Conservation (phyloP, 2,888 invertebrate genomes). For the Tenthredo mesomela region DNA sequence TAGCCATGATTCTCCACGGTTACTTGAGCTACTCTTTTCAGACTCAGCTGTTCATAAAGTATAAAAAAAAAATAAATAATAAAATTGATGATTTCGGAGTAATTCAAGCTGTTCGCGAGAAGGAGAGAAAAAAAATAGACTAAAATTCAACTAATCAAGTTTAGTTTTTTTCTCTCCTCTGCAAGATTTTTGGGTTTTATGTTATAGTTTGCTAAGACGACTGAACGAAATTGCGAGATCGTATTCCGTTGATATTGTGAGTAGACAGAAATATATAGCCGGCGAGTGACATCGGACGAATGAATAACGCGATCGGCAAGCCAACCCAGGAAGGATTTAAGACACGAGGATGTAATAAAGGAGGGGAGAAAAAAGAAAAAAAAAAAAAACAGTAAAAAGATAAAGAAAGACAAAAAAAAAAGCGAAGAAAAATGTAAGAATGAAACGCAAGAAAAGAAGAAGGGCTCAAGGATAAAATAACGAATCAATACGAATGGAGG, state of each 20-base stretch:
- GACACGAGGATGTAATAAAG: not conserved
- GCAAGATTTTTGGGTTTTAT: not conserved
- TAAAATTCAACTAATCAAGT: not conserved
- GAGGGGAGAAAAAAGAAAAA: too few relatives aligned
- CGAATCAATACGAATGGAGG: slow-evolving; percentile 42
- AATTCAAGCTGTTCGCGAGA: not conserved
- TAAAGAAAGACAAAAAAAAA: not conserved
- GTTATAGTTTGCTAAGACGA: not conserved
- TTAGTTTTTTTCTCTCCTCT: not conserved
- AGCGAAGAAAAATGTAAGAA: slow-evolving; percentile 2
- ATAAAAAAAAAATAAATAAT: not conserved
- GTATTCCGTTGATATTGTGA: not conserved
- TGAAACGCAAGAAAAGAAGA: not conserved
- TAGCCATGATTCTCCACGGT: not conserved
- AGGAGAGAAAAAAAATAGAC: not conserved
- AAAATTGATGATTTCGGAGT: not conserved
- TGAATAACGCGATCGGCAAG: slow-evolving; percentile 3
- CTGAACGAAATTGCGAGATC: not conserved
- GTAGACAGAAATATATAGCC: not conserved
- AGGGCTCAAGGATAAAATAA: slow-evolving; percentile 28
- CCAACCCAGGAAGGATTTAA: not conserved
- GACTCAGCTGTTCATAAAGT: not conserved
- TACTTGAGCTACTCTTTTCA: not conserved
- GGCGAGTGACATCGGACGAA: not conserved
- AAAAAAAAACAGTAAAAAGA: not conserved